Evolutionary conservation across 2,888 invertebrate species (phyloP).

Genomic region (Perdita meconis): DNA sequence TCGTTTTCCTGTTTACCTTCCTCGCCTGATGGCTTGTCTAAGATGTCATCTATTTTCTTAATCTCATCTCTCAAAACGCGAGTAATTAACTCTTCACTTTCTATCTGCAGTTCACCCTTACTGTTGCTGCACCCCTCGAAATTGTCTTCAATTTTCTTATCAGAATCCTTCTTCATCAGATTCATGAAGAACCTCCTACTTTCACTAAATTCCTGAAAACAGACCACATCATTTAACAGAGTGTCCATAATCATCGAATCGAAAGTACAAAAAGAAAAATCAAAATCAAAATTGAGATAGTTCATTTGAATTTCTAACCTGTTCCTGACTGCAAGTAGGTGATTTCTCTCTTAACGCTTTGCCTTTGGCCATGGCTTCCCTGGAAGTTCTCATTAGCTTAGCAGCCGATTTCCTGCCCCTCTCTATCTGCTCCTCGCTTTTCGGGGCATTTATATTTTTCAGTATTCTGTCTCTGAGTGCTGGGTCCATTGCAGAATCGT

Average conservation of each 20-base stretch:
- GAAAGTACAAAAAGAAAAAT: no score
- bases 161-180: slow-evolving; percentile 11
- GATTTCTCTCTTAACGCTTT: slow-evolving; percentile 38
- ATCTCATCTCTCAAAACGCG: not conserved
- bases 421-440: slow-evolving; percentile 56
- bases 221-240: not conserved
- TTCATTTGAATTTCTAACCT: slow-evolving; percentile 17
- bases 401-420: slow-evolving; percentile 60
- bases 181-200: slow-evolving; percentile 44
- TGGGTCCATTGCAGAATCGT: slow-evolving; percentile 39
- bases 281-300: not conserved
- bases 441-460: slow-evolving; percentile 53
- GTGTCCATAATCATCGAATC: no score
- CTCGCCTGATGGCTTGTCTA: not conserved
- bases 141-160: not conserved
- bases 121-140: not conserved
- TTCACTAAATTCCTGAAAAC: slow-evolving; percentile 23
- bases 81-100: not conserved
- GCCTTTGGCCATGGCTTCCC: slow-evolving; percentile 61
- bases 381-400: slow-evolving; percentile 52
- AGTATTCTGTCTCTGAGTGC: slow-evolving; percentile 57
- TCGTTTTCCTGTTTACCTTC: not conserved
- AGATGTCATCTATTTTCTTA: not conserved
- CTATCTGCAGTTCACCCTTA: not conserved
- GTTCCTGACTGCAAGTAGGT: not conserved